Percentiles rank a stretch among this genome's conserved stretches.
phyloP scores from a whole-genome alignment of 2,888 invertebrate genomes.

The Drosophila atripex region DNA sequence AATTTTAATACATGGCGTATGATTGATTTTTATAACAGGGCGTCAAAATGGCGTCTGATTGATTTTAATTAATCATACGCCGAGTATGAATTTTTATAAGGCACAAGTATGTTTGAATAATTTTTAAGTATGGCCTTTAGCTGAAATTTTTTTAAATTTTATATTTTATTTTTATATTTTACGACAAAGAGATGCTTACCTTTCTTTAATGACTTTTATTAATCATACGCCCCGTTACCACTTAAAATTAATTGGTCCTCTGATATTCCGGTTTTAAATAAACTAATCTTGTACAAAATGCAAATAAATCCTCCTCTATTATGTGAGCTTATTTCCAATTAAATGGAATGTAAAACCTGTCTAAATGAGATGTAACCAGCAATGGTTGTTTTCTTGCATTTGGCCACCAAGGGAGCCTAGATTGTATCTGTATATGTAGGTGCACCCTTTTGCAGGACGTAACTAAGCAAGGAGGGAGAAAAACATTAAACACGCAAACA shows the following conservation, averaged over 20 bases:
- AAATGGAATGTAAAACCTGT: background rate
- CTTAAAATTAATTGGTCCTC: no score
- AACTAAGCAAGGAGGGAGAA: background rate
- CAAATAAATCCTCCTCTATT: background rate
- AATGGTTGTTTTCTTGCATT: slow-evolving; percentile 7
- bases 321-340: background rate
- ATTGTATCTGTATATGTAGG: slow-evolving; percentile 11
- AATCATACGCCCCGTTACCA: background rate
- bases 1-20: background rate
- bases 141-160: no score
- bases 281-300: background rate
- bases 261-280: background rate
- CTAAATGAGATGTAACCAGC: background rate
- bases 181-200: background rate
- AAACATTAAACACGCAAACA: slow-evolving; percentile 65
- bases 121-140: background rate
- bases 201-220: background rate
- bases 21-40: background rate
- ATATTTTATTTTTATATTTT: background rate
- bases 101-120: background rate
- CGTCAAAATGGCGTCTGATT: background rate
- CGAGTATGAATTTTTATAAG: background rate
- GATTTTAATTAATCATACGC: slow-evolving; percentile 1
- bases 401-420: slow-evolving; percentile 25
- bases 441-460: background rate